phyloP scores from a whole-genome alignment of 1,140 invertebrate species.

The Oppia nitens region DNA sequence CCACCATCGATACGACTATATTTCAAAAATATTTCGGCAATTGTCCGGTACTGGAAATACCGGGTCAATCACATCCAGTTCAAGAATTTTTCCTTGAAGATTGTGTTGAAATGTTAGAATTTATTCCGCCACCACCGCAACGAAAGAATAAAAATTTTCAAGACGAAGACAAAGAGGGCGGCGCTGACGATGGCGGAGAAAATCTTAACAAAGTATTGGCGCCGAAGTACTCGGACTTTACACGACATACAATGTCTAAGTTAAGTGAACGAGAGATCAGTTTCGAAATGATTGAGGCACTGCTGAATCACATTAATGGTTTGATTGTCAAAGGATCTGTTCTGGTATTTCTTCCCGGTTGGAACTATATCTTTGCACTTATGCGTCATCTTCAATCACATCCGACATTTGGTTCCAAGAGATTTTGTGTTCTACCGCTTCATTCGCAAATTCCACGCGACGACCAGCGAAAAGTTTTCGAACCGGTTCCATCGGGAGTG shows the following conservation, averaged over 20 bases:
- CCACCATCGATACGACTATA: conserved; percentile 89
- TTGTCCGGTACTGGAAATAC: conserved; percentile 69
- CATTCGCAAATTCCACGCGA: conserved; percentile 78
- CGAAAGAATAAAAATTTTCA: background rate
- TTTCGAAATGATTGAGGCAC: conserved; percentile 1
- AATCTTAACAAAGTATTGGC: conserved; percentile 30
- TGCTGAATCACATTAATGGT: conserved; percentile 33
- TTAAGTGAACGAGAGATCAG: conserved; percentile 61
- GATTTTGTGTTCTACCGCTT: conserved; percentile 48
- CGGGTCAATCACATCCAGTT: conserved; percentile 82
- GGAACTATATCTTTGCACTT: conserved; percentile 79
- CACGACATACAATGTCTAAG: conserved; percentile 48
- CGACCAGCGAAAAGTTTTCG: conserved; percentile 72
- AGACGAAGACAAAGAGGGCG: background rate
- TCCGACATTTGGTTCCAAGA: conserved; percentile 45
- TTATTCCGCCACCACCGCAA: background rate
- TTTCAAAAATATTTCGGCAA: conserved; percentile 77
- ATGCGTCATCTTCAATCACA: conserved; percentile 59
- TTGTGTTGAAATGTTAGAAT: conserved; percentile 9
- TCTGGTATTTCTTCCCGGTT: conserved; percentile 84
- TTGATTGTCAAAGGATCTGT: conserved; percentile 50
- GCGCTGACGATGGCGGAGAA: conserved; percentile 9
- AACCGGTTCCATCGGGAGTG: conserved; percentile 47
- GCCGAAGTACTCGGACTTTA: conserved; percentile 35
- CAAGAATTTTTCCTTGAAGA: conserved; percentile 51